These are phyloP conservation scores for Monoplex corrugatus DNA, from an alignment of 2,888 invertebrate genomes.

Conservation along the genomic window DNA sequence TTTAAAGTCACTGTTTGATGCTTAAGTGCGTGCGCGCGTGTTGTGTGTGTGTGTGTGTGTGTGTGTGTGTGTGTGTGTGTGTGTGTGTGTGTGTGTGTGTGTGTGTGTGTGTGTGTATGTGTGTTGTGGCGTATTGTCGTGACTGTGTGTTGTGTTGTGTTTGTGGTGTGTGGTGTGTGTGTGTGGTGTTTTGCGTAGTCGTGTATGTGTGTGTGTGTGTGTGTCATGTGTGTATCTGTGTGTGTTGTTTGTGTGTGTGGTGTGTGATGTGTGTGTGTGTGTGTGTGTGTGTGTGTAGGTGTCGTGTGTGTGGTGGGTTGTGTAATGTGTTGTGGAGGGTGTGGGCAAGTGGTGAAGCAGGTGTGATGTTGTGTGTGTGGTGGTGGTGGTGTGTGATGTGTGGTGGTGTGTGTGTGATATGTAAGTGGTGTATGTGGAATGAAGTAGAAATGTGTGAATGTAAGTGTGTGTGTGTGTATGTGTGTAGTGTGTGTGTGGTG, in stretches of 20 bases:
- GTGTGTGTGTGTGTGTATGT: too few species aligned
- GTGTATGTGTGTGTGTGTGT: neutral
- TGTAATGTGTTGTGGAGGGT: neutral
- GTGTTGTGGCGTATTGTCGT: too few species aligned
- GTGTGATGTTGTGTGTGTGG: neutral
- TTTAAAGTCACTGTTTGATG: too few species aligned
- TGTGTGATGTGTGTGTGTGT: too few species aligned
- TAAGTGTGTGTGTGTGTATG: too few species aligned
- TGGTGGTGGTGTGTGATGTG: neutral
- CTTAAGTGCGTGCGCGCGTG: too few species aligned
- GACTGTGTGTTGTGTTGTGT: too few species aligned
- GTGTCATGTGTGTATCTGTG: too few species aligned
- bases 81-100: neutral
- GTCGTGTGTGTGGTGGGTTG: neutral
- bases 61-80: neutral
- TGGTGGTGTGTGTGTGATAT: constrained; percentile 3
- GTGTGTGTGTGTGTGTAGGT: neutral
- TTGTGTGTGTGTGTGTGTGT: neutral
- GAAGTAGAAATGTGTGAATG: too few species aligned
- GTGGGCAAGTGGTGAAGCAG: neutral
- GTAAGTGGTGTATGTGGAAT: neutral
- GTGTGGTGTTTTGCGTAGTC: neutral
- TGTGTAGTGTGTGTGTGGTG: neutral
- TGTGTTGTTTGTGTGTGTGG: too few species aligned
- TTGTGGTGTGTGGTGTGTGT: too few species aligned